Conservation (phyloP, 2,888 invertebrate genomes). For the Campoplex capitator region DNA sequence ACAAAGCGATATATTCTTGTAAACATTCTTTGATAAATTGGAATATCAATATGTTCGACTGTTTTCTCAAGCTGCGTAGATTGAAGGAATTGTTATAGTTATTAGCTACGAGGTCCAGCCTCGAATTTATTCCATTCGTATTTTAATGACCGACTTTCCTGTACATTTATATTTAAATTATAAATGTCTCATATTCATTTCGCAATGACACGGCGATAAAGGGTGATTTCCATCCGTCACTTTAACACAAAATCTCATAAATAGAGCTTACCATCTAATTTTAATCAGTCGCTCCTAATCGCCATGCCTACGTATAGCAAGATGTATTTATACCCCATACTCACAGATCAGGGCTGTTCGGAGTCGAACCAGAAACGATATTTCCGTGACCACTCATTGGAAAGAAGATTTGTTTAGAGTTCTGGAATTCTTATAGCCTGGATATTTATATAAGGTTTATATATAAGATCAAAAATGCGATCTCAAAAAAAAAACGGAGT, state of each 20-base stretch:
- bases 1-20: neutral
- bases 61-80: neutral
- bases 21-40: neutral
- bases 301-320: slow-evolving; percentile 9
- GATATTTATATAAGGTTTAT: neutral
- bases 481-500: neutral
- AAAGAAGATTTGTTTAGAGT: neutral
- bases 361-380: slow-evolving; percentile 30
- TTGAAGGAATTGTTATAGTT: neutral
- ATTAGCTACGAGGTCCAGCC: neutral
- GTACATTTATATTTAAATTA: neutral
- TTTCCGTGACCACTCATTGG: slow-evolving; percentile 48
- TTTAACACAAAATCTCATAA: slow-evolving; percentile 1
- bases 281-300: slow-evolving; percentile 10
- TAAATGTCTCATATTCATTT: neutral
- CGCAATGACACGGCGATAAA: neutral
- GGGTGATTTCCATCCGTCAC: slow-evolving; percentile 24
- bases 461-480: neutral
- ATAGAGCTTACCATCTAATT: slow-evolving; percentile 54
- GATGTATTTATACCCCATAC: slow-evolving; percentile 22
- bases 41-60: neutral
- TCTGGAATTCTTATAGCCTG: slow-evolving; percentile 22
- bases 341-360: neutral
- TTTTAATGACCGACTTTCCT: neutral
- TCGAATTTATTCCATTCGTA: neutral